Conservation (phyloP, 2,113 vertebrate genomes). For the Neolamprologus kungweensis region DNA sequence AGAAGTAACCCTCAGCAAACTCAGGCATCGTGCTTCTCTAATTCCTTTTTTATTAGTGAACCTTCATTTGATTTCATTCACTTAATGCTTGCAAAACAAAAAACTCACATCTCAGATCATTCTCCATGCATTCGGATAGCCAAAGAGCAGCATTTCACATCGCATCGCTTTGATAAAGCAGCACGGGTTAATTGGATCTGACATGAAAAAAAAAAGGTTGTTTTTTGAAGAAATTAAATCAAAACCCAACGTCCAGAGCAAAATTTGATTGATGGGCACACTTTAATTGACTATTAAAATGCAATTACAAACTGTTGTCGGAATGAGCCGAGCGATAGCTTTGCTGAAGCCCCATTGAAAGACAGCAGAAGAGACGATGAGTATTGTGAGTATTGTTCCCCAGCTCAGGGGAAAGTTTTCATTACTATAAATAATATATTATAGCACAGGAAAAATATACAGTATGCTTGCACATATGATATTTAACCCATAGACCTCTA, state of each 20-base stretch:
- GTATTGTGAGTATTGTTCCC: neutral
- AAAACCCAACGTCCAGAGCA: slow-evolving; percentile 56
- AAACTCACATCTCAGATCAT: neutral
- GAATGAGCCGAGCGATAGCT: slow-evolving; percentile 32
- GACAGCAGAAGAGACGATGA: slow-evolving; percentile 25
- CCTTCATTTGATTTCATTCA: slow-evolving; percentile 13
- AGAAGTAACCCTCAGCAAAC: slow-evolving; percentile 10
- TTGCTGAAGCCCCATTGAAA: slow-evolving; percentile 31
- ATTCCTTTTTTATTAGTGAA: slow-evolving; percentile 4
- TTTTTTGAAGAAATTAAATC: slow-evolving; percentile 60
- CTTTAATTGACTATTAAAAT: slow-evolving; percentile 80
- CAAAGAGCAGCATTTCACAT: neutral
- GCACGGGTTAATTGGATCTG: slow-evolving; percentile 63
- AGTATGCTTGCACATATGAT: neutral
- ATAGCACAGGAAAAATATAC: neutral
- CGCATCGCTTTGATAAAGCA: slow-evolving; percentile 43
- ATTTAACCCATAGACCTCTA: neutral
- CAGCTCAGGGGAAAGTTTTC: neutral
- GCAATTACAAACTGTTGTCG: slow-evolving; percentile 74
- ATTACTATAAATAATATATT: neutral
- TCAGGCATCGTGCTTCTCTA: neutral
- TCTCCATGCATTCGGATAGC: neutral
- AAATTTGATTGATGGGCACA: slow-evolving; percentile 71
- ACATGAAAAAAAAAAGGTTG: slow-evolving; percentile 58
- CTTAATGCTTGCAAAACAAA: slow-evolving; percentile 2